Evolutionary conservation across 2,113 vertebrate species (phyloP).

Genomic region (Serilophus lunatus): DNA sequence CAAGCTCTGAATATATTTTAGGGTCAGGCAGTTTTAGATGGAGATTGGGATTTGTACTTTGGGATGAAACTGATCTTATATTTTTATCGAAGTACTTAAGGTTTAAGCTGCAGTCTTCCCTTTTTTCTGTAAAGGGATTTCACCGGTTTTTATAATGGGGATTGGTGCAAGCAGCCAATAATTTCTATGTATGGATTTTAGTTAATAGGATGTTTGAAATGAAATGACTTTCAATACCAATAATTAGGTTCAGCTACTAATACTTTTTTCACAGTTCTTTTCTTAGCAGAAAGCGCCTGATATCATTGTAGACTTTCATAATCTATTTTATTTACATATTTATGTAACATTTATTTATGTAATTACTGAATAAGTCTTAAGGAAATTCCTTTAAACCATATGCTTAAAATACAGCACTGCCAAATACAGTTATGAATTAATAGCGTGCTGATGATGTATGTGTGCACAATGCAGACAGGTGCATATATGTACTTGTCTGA

Average conservation of each 20-base stretch:
- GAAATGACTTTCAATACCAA: slow-evolving; percentile 44
- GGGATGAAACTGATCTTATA: slow-evolving; percentile 73
- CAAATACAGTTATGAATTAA: neutral
- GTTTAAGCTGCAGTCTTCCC: slow-evolving; percentile 59
- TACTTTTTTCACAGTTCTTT: neutral
- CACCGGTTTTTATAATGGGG: slow-evolving; percentile 34
- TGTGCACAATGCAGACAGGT: neutral
- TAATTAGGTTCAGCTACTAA: slow-evolving; percentile 36
- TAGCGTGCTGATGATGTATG: neutral
- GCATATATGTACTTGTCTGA: neutral
- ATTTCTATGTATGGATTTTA: slow-evolving; percentile 65
- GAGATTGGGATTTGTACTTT: slow-evolving; percentile 68
- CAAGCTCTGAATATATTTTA: slow-evolving; percentile 65
- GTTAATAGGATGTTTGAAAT: slow-evolving; percentile 68
- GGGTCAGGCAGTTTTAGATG: slow-evolving; percentile 70
- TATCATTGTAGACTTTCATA: neutral
- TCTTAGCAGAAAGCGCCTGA: neutral
- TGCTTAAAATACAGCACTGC: neutral
- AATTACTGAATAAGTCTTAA: neutral
- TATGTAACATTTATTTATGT: neutral
- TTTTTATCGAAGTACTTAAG: slow-evolving; percentile 74
- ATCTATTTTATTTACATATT: neutral
- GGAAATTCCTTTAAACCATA: neutral
- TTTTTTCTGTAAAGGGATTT: slow-evolving; percentile 69
- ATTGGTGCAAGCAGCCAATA: slow-evolving; percentile 54